These are phyloP conservation scores for Bruchidius siliquastri DNA, from an alignment of 2,888 invertebrate genomes.

Conservation along the genomic window DNA sequence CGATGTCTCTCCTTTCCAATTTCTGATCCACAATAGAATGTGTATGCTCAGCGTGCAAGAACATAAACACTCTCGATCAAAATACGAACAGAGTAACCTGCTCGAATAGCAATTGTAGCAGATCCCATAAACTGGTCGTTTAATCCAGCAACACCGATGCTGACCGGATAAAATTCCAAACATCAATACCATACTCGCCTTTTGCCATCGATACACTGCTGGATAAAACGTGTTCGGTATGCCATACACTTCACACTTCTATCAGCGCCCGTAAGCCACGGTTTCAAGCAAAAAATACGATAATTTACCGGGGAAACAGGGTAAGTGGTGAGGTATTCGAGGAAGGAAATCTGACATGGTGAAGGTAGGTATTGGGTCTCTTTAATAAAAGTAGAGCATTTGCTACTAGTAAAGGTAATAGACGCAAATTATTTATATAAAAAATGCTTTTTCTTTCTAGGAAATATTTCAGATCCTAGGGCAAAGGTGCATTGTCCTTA, in stretches of 20 bases:
- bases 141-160: background rate
- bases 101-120: background rate
- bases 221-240: background rate
- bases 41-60: background rate
- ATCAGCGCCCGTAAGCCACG: background rate
- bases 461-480: too few species aligned
- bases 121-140: background rate
- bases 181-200: background rate
- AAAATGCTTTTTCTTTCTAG: too few species aligned
- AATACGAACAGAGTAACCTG: background rate
- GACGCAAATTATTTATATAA: too few species aligned
- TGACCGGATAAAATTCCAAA: background rate
- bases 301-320: too few species aligned
- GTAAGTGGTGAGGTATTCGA: too few species aligned
- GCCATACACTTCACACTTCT: background rate
- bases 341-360: too few species aligned
- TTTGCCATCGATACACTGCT: background rate
- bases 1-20: background rate
- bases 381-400: too few species aligned
- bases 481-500: too few species aligned
- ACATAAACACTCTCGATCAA: background rate
- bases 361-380: too few species aligned
- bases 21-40: background rate
- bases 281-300: background rate
- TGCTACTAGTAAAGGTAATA: too few species aligned